Evolutionary conservation across 2,888 invertebrate species (phyloP).

Genomic region (Strigamia crassipes): DNA sequence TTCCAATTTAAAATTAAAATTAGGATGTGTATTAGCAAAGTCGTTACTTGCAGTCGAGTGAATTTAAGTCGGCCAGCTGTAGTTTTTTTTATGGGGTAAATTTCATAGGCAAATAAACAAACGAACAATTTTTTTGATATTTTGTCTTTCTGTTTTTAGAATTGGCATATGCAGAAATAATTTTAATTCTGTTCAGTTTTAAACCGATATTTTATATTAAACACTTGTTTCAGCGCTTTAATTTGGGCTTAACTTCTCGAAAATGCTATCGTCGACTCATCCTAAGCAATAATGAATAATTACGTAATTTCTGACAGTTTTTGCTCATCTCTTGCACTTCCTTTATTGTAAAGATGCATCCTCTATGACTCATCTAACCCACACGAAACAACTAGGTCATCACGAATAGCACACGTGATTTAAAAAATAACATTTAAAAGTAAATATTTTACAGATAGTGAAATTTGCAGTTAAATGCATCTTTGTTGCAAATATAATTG

Average conservation of each 20-base stretch:
- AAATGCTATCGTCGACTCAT: no score
- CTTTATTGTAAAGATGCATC: slow-evolving; percentile 1
- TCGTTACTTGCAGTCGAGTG: not conserved
- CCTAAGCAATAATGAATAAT: not conserved
- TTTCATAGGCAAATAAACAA: not conserved
- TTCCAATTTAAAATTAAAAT: not conserved
- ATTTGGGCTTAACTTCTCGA: no score
- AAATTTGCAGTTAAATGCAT: not conserved
- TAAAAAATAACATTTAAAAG: not conserved
- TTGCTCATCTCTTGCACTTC: not conserved
- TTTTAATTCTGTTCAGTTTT: not conserved
- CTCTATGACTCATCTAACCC: not conserved
- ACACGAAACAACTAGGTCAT: not conserved
- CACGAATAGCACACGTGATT: not conserved
- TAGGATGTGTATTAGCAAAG: not conserved
- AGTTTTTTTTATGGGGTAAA: not conserved
- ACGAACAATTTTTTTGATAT: not conserved
- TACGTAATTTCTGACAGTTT: slow-evolving; percentile 20
- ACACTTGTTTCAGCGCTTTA: not conserved
- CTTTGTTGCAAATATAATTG: not conserved
- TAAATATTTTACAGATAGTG: no score
- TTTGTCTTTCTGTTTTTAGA: no score
- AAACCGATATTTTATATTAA: not conserved
- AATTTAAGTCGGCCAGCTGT: not conserved
- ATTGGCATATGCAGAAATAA: no score